These are phyloP conservation scores for Polydrusus cervinus DNA, from an alignment of 2,888 invertebrate genomes.

Conservation along the genomic window DNA sequence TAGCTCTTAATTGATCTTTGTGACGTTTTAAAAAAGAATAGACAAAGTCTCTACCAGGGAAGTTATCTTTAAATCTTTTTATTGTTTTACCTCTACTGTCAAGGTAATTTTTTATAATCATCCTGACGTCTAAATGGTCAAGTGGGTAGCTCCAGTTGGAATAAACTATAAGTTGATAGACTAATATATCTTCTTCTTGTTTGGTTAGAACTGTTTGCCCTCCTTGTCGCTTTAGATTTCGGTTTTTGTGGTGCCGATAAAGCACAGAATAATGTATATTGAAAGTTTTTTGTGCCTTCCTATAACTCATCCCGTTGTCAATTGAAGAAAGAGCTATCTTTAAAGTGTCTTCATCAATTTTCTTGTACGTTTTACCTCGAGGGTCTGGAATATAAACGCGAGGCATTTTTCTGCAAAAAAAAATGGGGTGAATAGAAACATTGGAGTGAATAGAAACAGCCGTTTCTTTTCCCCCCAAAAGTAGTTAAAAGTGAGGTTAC, in stretches of 20 bases:
- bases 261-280: neutral
- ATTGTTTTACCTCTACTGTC: slow-evolving; percentile 34
- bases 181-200: slow-evolving; percentile 30
- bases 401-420: no score
- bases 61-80: slow-evolving; percentile 28
- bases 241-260: slow-evolving; percentile 26
- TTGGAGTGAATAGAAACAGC: no score
- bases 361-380: no score
- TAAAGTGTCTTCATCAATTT: slow-evolving; percentile 2
- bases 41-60: slow-evolving; percentile 38
- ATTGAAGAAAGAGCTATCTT: neutral
- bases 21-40: slow-evolving; percentile 40
- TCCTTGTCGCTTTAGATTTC: slow-evolving; percentile 33
- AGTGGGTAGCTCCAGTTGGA: slow-evolving; percentile 27
- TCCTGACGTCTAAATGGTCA: slow-evolving; percentile 32
- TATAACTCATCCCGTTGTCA: neutral
- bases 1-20: no score
- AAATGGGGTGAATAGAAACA: no score
- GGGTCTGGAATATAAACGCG: no score
- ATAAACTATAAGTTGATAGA: slow-evolving; percentile 18
- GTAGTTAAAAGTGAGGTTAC: no score
- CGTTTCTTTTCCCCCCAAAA: no score
- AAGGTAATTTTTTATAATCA: slow-evolving; percentile 31
- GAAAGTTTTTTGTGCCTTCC: neutral
- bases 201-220: slow-evolving; percentile 31